Conservation (phyloP, 2,797 vertebrate species). For the Eremophila alpestris region DNA sequence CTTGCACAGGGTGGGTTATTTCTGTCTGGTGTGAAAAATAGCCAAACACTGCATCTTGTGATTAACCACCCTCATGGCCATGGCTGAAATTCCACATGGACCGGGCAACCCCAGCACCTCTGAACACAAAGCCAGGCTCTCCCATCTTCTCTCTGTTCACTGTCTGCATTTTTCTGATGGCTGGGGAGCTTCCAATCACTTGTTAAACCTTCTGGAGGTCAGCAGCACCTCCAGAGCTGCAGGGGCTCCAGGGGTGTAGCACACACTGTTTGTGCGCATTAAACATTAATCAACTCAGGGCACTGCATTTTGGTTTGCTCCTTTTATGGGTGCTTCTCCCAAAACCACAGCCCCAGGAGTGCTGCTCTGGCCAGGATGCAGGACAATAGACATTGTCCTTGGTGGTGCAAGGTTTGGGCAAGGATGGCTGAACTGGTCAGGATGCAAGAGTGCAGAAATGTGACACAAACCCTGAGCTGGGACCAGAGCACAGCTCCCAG, state of each 20-base stretch:
- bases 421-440: not conserved
- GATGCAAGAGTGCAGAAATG: not conserved
- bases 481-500: not conserved
- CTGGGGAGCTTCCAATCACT: not conserved
- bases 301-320: not conserved
- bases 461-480: not conserved
- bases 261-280: not conserved
- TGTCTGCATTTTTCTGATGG: not conserved
- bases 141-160: not conserved
- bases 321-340: constrained; percentile 28
- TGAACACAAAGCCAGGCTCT: not conserved
- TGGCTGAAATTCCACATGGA: not conserved
- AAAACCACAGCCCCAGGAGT: not conserved
- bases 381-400: constrained; percentile 51
- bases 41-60: rapidly evolving
- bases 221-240: not conserved
- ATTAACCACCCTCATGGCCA: not conserved
- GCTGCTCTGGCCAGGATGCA: not conserved
- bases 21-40: not conserved
- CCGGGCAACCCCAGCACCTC: not conserved
- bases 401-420: not conserved
- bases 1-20: not conserved
- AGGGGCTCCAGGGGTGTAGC: not conserved
- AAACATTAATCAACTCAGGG: not conserved
- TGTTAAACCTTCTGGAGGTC: not conserved